Evolutionary conservation across 1,140 invertebrate genomes (phyloP).

Genomic region (Macrosteles quadrilineatus): DNA sequence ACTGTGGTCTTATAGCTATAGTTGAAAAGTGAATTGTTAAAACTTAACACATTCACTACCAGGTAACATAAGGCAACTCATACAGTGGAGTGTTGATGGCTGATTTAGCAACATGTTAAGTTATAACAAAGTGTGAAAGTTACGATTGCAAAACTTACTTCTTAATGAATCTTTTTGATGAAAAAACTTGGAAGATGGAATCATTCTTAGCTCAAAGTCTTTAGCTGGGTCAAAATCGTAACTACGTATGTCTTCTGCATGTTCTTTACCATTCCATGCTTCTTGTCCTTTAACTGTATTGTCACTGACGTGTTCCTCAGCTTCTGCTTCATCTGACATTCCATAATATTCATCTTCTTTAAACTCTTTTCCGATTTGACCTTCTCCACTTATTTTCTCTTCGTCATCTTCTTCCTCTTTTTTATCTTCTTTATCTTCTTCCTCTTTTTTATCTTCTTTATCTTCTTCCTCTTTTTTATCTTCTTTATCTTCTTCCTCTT

Average conservation of each 20-base stretch:
- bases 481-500: not conserved
- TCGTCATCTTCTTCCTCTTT: slow-evolving; percentile 11
- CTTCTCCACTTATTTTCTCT: slow-evolving; percentile 1
- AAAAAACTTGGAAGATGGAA: slow-evolving; percentile 1
- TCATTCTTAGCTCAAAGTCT: not conserved
- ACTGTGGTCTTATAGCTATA: too few relatives aligned
- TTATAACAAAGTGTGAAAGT: too few relatives aligned
- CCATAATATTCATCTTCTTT: not conserved
- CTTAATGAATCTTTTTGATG: not conserved
- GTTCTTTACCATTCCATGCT: not conserved
- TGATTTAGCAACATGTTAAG: too few relatives aligned
- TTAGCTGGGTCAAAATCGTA: not conserved
- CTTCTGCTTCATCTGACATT: slow-evolving; percentile 1
- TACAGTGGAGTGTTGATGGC: too few relatives aligned
- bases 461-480: not conserved
- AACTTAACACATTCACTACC: too few relatives aligned
- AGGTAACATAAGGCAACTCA: too few relatives aligned
- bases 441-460: slow-evolving; percentile 10
- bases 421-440: slow-evolving; percentile 9
- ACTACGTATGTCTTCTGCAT: slow-evolving; percentile 16
- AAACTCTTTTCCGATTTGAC: not conserved
- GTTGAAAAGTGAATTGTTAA: too few relatives aligned
- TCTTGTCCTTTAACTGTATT: slow-evolving; percentile 7
- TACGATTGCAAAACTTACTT: too few relatives aligned
- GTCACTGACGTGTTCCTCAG: not conserved